Percentiles rank a stretch among this genome's conserved stretches.
Conservation (phyloP, 2,797 vertebrate genomes). For the Ceyx erithaca region DNA sequence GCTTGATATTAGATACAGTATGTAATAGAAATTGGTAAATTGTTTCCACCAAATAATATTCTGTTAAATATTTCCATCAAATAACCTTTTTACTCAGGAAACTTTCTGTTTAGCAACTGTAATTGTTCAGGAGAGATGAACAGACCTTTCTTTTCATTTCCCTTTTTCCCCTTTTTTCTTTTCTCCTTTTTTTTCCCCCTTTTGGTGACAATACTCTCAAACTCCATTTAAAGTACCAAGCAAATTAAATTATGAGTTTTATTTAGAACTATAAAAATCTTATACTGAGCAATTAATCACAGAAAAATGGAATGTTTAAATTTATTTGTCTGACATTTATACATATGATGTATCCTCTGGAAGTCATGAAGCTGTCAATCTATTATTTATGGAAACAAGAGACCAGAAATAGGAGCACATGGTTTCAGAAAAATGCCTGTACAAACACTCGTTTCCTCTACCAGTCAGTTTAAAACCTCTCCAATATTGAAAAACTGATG, state of each 20-base stretch:
- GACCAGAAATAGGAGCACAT: slow-evolving; percentile 60
- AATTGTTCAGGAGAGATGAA: not conserved
- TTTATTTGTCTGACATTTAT: slow-evolving; percentile 58
- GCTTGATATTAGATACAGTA: not conserved
- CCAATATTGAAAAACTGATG: slow-evolving; percentile 41
- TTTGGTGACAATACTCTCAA: not conserved
- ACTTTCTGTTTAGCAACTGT: not conserved
- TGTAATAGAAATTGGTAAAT: not conserved
- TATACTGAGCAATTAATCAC: not conserved
- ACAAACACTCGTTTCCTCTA: slow-evolving; percentile 49
- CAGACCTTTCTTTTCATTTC: not conserved
- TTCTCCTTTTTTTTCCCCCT: rapidly evolving
- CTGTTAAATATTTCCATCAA: not conserved
- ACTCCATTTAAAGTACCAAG: slow-evolving; percentile 32
- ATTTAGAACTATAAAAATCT: slow-evolving; percentile 42
- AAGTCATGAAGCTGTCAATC: slow-evolving; percentile 49
- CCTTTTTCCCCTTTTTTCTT: not conserved
- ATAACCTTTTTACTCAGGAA: not conserved
- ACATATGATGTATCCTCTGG: slow-evolving; percentile 3
- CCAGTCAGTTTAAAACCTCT: slow-evolving; percentile 53
- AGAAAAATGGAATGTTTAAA: not conserved
- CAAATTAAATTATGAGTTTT: slow-evolving; percentile 46
- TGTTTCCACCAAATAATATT: not conserved
- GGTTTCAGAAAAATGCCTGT: slow-evolving; percentile 55
- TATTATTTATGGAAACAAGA: slow-evolving; percentile 68